Conservation (phyloP, 2,113 vertebrate species). For the Dolichallabes microphthalmus region DNA sequence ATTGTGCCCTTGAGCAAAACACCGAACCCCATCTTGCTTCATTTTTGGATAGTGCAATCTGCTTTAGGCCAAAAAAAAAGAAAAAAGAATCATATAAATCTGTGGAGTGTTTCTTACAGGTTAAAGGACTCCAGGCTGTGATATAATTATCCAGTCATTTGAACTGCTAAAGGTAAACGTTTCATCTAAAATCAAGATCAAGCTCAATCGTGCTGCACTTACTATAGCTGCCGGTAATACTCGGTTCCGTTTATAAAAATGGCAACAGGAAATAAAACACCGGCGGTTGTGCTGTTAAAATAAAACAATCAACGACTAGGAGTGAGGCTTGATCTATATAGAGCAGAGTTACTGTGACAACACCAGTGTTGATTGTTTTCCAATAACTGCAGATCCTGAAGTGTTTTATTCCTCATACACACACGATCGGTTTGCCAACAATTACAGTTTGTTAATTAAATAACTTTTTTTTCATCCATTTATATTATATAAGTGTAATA, state of each 20-base stretch:
- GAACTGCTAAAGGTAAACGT: neutral
- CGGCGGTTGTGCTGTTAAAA: neutral
- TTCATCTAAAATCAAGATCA: neutral
- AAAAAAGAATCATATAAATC: neutral
- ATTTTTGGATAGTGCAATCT: neutral
- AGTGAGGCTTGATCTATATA: neutral
- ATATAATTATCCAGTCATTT: neutral
- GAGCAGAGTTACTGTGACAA: neutral
- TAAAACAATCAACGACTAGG: neutral
- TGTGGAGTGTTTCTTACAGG: neutral
- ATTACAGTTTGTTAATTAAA: neutral
- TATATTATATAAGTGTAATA: neutral
- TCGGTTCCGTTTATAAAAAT: neutral
- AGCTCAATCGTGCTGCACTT: too few species aligned
- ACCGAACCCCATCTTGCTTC: neutral
- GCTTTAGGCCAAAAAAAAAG: constrained; percentile 11
- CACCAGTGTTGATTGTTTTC: neutral
- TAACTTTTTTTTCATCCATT: too few species aligned
- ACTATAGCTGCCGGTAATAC: neutral
- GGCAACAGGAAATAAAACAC: neutral
- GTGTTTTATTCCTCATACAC: neutral
- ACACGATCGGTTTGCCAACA: neutral
- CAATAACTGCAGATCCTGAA: neutral
- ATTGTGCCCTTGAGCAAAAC: constrained; percentile 21
- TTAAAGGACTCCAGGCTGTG: neutral